Percentiles rank a stretch among this genome's conserved stretches.
Conservation (phyloP, 2,797 vertebrate species). For the Pelodytes ibericus region DNA sequence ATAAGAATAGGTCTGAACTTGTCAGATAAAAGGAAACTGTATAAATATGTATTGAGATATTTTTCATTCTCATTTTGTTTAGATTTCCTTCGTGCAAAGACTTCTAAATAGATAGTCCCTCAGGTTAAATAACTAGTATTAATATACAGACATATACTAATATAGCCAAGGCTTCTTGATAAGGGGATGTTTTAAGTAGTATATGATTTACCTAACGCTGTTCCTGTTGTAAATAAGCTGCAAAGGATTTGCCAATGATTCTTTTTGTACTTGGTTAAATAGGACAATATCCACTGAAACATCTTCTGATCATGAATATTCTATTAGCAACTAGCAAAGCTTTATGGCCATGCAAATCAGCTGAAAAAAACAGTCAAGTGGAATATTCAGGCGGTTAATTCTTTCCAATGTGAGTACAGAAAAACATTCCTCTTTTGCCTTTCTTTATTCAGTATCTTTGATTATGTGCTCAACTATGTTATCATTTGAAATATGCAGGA, state of each 20-base stretch:
- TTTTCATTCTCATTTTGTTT: too few species aligned
- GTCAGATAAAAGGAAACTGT: too few species aligned
- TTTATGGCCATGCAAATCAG: constrained; percentile 16
- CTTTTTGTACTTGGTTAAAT: constrained; percentile 25
- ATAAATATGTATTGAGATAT: too few species aligned
- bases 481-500: neutral
- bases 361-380: constrained; percentile 27
- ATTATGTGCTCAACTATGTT: constrained; percentile 20
- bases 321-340: constrained; percentile 20
- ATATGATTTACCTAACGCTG: neutral
- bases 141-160: too few species aligned
- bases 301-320: constrained; percentile 33
- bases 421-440: neutral
- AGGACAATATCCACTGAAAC: constrained; percentile 20
- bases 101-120: too few species aligned
- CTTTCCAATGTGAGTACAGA: neutral
- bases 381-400: neutral
- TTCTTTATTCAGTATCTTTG: constrained; percentile 19
- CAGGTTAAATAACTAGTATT: too few species aligned
- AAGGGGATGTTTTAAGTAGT: neutral
- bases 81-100: too few species aligned
- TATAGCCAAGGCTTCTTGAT: too few species aligned
- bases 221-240: neutral
- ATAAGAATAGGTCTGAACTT: too few species aligned
- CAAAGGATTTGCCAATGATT: neutral